Percentiles rank a stretch among this genome's conserved stretches.
Conservation (phyloP, 35 echinoderm and acorn worm genomes). For the Amphiura filiformis region DNA sequence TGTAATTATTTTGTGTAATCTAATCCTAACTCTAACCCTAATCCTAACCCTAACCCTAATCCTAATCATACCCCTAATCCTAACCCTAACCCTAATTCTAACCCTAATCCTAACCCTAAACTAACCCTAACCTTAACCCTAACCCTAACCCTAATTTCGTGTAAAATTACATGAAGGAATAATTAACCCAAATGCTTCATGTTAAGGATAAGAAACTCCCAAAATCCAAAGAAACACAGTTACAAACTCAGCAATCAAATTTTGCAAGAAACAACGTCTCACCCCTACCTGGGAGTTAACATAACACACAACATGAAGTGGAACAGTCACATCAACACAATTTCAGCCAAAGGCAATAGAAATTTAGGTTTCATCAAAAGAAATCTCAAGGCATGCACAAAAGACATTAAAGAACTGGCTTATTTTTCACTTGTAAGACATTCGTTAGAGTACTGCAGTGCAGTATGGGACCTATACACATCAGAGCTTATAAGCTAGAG, state of each 20-base stretch:
- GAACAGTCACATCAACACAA: neutral
- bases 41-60: too few species aligned
- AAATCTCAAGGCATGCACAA: neutral
- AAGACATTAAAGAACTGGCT: neutral
- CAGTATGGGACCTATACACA: neutral
- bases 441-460: neutral
- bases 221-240: too few species aligned
- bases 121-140: too few species aligned
- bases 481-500: neutral
- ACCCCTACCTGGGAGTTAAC: neutral
- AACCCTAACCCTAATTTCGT: too few species aligned
- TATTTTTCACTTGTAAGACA: neutral
- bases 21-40: too few species aligned
- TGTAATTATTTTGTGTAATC: too few species aligned
- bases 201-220: too few species aligned
- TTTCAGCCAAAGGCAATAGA: neutral
- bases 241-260: neutral
- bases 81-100: too few species aligned
- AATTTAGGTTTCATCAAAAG: neutral
- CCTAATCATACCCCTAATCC: too few species aligned
- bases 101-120: too few species aligned
- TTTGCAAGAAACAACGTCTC: neutral
- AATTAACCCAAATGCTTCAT: too few species aligned
- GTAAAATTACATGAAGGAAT: too few species aligned
- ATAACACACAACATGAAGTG: neutral